phyloP scores from a whole-genome alignment of 2,797 vertebrate genomes.

The Echiichthys vipera region DNA sequence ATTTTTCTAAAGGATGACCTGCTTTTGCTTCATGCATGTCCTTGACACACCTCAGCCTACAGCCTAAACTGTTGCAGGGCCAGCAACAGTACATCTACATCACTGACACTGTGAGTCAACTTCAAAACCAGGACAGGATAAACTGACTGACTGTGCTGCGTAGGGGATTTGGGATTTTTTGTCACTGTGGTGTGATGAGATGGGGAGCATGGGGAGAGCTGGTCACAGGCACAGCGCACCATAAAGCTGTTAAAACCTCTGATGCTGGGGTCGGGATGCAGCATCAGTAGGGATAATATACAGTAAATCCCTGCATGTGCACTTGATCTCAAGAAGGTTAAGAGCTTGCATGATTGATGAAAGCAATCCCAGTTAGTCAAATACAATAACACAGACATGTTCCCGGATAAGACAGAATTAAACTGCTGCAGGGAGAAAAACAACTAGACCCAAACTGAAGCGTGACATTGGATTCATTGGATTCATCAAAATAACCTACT shows the following conservation, averaged over 20 bases:
- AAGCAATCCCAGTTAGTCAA: neutral
- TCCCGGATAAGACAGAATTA: slow-evolving; percentile 4
- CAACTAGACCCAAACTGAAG: neutral
- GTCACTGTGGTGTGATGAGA: slow-evolving; percentile 39
- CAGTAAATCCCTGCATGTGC: neutral
- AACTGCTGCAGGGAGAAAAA: neutral
- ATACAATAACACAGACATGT: neutral
- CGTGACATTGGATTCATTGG: slow-evolving; percentile 12
- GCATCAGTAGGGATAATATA: neutral
- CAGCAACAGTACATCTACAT: neutral
- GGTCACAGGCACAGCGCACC: slow-evolving; percentile 19
- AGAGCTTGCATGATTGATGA: neutral
- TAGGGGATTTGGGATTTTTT: slow-evolving; percentile 43
- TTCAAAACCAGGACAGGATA: slow-evolving; percentile 50
- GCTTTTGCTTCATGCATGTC: slow-evolving; percentile 33
- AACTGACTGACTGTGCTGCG: slow-evolving; percentile 51
- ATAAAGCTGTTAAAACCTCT: neutral
- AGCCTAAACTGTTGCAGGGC: slow-evolving; percentile 37
- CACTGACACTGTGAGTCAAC: slow-evolving; percentile 50
- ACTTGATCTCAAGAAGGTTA: neutral
- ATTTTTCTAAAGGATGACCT: neutral
- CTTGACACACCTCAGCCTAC: slow-evolving; percentile 51
- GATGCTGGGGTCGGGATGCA: slow-evolving; percentile 1
- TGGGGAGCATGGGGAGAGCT: slow-evolving; percentile 41
- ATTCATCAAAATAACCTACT: slow-evolving; percentile 43